Percentiles rank a stretch among this genome's conserved stretches.
These are phyloP conservation scores for Palythoa grandiflora DNA, from an alignment of 92 coral and sea anemone species.

Conservation along the genomic window DNA sequence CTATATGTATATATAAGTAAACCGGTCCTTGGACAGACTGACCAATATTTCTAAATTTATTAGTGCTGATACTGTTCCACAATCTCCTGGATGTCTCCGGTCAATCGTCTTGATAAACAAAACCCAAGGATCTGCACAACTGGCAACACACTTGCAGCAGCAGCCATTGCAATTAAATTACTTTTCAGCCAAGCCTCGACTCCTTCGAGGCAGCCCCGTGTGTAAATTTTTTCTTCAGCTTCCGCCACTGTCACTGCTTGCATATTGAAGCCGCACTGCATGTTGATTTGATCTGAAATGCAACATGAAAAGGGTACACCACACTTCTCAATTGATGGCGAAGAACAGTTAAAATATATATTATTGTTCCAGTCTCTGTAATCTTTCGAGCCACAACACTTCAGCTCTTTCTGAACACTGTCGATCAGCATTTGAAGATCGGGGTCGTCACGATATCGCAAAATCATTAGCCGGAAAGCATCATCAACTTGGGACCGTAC, in stretches of 20 bases:
- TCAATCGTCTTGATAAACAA: slow-evolving; percentile 74
- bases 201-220: slow-evolving; percentile 86
- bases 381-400: slow-evolving; percentile 87
- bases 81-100: slow-evolving; percentile 79
- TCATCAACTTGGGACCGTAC: slow-evolving; percentile 78
- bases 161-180: slow-evolving; percentile 81
- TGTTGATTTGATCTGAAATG: slow-evolving; percentile 79
- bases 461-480: slow-evolving; percentile 78
- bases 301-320: slow-evolving; percentile 97
- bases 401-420: slow-evolving; percentile 77
- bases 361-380: slow-evolving; percentile 90
- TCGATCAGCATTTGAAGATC: slow-evolving; percentile 89
- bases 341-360: slow-evolving; percentile 87
- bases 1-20: neutral
- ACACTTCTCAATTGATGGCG: slow-evolving; percentile 84
- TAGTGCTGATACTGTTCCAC: slow-evolving; percentile 54
- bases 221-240: slow-evolving; percentile 66
- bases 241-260: slow-evolving; percentile 56
- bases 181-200: slow-evolving; percentile 85
- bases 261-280: slow-evolving; percentile 91
- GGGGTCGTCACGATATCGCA: slow-evolving; percentile 88
- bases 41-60: neutral
- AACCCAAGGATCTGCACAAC: slow-evolving; percentile 79
- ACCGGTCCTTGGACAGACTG: neutral
- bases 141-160: slow-evolving; percentile 76